phyloP scores from a whole-genome alignment of 1,140 invertebrate genomes.

The Rhopalosiphum padi region DNA sequence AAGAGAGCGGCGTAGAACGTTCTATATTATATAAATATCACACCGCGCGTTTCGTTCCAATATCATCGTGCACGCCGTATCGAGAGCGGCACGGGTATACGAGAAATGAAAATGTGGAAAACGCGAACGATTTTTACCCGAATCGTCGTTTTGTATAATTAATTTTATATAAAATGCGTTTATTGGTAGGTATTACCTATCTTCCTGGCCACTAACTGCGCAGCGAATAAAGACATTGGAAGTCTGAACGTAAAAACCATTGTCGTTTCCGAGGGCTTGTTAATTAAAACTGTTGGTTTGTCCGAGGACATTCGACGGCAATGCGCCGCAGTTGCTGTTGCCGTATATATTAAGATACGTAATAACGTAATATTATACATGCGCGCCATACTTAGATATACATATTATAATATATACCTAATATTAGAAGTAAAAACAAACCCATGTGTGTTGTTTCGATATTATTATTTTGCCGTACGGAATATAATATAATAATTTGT shows the following conservation, averaged over 20 bases:
- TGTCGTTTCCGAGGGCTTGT: slow-evolving; percentile 10
- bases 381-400: neutral
- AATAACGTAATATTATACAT: slow-evolving; percentile 2
- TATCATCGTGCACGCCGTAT: neutral
- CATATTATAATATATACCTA: neutral
- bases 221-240: slow-evolving; percentile 6
- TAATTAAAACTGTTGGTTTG: slow-evolving; percentile 8
- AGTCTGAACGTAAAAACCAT: neutral
- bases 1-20: slow-evolving; percentile 5
- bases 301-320: slow-evolving; percentile 1
- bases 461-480: neutral
- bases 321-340: neutral
- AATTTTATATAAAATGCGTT: neutral
- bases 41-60: neutral
- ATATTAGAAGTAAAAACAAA: neutral
- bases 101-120: neutral
- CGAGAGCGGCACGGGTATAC: neutral
- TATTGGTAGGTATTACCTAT: neutral
- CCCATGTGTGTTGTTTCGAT: neutral
- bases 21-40: slow-evolving; percentile 15
- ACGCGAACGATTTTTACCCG: neutral
- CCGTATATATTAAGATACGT: neutral
- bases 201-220: neutral
- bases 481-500: neutral
- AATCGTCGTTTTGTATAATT: neutral